Conservation (phyloP, 2,113 vertebrate genomes). For the Jaculus jaculus region DNA sequence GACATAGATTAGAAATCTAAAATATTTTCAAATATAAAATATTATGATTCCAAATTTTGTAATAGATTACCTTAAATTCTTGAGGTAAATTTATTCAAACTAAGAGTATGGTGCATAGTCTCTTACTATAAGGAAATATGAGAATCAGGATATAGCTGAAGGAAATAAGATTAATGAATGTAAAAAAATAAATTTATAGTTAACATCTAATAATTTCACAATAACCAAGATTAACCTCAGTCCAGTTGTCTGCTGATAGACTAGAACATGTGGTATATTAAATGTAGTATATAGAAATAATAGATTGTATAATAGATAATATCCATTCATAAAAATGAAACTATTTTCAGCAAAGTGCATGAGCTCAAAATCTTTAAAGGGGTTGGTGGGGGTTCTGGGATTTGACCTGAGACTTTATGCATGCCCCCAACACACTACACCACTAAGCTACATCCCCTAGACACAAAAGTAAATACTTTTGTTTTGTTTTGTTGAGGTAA, state of each 20-base stretch:
- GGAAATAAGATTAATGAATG: not conserved
- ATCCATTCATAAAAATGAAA: not conserved
- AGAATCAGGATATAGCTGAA: not conserved
- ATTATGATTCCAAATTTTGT: not conserved
- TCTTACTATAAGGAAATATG: not conserved
- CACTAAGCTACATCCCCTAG: not conserved
- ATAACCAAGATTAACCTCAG: not conserved
- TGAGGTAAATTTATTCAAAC: not conserved
- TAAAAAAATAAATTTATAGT: not conserved
- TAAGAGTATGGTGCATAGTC: not conserved
- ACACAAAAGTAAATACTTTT: not conserved
- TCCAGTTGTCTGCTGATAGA: not conserved
- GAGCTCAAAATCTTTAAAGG: not conserved
- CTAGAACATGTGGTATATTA: not conserved
- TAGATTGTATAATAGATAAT: no score
- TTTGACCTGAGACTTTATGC: not conserved
- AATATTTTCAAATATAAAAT: not conserved
- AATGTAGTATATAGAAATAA: not conserved
- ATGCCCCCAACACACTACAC: not conserved
- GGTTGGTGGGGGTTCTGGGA: no score
- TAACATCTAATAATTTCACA: not conserved
- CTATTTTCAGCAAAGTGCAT: not conserved
- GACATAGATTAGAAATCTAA: not conserved
- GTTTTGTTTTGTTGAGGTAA: no score
- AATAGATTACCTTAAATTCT: not conserved